phyloP scores from a whole-genome alignment of 2,113 vertebrate species.

The Peromyscus maniculatus region DNA sequence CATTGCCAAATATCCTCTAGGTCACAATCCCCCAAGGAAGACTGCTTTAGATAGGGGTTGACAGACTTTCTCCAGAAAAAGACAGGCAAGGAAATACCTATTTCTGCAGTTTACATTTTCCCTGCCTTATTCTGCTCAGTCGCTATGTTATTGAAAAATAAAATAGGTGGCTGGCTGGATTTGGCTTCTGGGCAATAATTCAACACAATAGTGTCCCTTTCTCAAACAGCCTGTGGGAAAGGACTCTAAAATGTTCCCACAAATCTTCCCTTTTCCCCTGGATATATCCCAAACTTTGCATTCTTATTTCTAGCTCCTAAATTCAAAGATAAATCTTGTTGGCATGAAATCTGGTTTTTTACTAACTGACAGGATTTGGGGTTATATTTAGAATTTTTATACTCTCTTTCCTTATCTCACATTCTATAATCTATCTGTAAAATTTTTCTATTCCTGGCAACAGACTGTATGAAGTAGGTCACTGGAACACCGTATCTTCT shows the following conservation, averaged over 20 bases:
- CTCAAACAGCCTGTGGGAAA: not conserved
- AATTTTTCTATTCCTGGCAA: conserved; percentile 41
- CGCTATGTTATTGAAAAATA: not conserved
- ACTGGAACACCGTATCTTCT: not conserved
- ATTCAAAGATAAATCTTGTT: not conserved
- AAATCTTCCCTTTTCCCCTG: not conserved
- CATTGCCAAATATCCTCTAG: not conserved
- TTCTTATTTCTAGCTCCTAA: not conserved
- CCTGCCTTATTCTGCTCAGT: not conserved
- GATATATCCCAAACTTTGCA: not conserved
- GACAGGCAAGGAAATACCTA: not conserved
- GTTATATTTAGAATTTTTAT: conserved; percentile 54
- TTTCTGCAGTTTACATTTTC: not conserved
- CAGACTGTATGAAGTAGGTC: conserved; percentile 47
- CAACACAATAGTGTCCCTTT: not conserved
- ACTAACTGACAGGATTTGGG: not conserved
- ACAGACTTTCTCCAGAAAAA: not conserved
- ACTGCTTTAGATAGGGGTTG: not conserved
- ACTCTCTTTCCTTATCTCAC: not conserved
- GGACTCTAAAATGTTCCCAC: not conserved
- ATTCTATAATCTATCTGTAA: conserved; percentile 27
- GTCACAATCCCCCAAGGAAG: not conserved
- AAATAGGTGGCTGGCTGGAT: not conserved
- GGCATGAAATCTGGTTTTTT: not conserved
- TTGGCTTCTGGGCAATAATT: not conserved